phyloP scores from a whole-genome alignment of 2,113 vertebrate genomes.

The Dendropsophus ebraccatus region DNA sequence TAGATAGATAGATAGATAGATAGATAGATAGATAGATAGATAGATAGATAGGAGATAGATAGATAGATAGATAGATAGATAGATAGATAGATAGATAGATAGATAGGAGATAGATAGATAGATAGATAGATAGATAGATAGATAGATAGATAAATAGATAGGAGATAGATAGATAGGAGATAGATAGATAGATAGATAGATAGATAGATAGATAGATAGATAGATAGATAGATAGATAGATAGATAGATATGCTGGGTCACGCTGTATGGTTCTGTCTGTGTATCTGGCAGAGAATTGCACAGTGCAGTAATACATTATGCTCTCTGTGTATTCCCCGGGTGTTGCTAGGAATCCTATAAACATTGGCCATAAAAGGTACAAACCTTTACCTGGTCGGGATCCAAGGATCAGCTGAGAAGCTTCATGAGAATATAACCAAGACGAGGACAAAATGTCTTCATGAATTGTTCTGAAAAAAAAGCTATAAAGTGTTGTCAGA shows the following conservation, averaged over 20 bases:
- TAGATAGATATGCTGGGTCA: background rate
- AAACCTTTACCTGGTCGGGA: slow-evolving; percentile 16
- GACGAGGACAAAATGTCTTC: background rate
- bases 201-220: too few species aligned
- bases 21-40: background rate
- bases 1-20: slow-evolving; percentile 1
- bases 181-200: too few species aligned
- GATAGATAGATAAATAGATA: slow-evolving; percentile 1
- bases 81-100: slow-evolving; percentile 7
- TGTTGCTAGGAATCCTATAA: slow-evolving; percentile 4
- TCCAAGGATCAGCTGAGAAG: slow-evolving; percentile 6
- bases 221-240: background rate
- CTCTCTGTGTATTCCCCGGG: background rate
- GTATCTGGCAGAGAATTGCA: background rate
- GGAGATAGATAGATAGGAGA: background rate
- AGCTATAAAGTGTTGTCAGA: background rate
- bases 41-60: background rate
- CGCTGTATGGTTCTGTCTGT: too few species aligned
- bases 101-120: background rate
- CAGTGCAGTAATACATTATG: background rate
- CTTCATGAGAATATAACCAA: slow-evolving; percentile 7
- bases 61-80: slow-evolving; percentile 2
- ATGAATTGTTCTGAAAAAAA: slow-evolving; percentile 5
- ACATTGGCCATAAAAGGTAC: slow-evolving; percentile 44
- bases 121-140: background rate